Percentiles rank a stretch among this genome's conserved stretches.
These are phyloP conservation scores for Tethea ocularis DNA, from an alignment of 2,888 invertebrate genomes.

Conservation along the genomic window DNA sequence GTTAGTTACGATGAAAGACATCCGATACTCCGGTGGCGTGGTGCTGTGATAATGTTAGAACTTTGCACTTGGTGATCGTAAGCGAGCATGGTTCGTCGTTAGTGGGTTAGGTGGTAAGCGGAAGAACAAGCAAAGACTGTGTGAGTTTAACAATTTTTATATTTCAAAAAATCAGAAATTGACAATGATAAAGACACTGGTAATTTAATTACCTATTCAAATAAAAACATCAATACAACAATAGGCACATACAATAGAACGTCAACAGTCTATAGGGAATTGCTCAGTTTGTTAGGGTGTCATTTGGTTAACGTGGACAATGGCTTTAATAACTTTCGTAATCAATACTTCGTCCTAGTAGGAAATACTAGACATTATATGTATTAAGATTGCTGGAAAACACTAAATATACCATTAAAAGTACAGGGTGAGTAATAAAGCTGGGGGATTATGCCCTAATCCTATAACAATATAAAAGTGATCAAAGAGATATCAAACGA, in stretches of 20 bases:
- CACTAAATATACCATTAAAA: too few relatives aligned
- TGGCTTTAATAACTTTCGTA: slow-evolving; percentile 14
- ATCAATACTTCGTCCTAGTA: too few relatives aligned
- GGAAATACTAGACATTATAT: too few relatives aligned
- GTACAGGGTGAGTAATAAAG: neutral
- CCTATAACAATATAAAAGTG: neutral
- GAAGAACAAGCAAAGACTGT: slow-evolving; percentile 65
- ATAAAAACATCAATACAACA: slow-evolving; percentile 50
- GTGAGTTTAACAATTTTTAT: slow-evolving; percentile 59
- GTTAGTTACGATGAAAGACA: neutral
- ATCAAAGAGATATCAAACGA: neutral
- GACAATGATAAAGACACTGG: slow-evolving; percentile 66
- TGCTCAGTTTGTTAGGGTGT: slow-evolving; percentile 29
- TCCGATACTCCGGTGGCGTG: neutral
- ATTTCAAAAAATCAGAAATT: slow-evolving; percentile 66
- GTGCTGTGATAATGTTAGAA: slow-evolving; percentile 25
- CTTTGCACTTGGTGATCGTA: slow-evolving; percentile 5
- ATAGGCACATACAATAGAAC: slow-evolving; percentile 14
- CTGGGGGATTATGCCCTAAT: neutral
- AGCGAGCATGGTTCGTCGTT: slow-evolving; percentile 14
- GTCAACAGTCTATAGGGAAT: slow-evolving; percentile 46
- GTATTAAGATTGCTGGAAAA: too few relatives aligned
- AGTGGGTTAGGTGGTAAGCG: slow-evolving; percentile 50
- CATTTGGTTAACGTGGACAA: neutral
- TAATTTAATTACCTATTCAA: slow-evolving; percentile 64